Evolutionary conservation across 2,888 invertebrate genomes (phyloP).

Genomic region (Opisthograptis luteolata): DNA sequence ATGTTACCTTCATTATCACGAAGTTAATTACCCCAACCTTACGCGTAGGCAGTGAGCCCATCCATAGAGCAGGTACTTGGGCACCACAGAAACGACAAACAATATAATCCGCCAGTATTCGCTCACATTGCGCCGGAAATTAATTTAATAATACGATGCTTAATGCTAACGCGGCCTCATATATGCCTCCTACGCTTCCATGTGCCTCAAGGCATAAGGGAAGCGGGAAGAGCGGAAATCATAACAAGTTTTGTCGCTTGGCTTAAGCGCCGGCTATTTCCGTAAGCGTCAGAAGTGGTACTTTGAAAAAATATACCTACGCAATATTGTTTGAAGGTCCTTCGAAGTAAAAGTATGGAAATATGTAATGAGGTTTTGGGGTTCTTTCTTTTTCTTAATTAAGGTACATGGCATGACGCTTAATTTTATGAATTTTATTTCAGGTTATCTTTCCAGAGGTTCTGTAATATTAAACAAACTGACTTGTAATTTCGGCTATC

Average conservation of each 20-base stretch:
- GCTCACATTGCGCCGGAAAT: conserved; percentile 44
- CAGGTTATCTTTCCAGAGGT: too few relatives aligned
- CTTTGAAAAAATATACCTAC: neutral
- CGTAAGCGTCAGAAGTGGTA: conserved; percentile 2
- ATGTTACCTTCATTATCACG: neutral
- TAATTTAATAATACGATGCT: conserved; percentile 63
- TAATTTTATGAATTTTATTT: too few relatives aligned
- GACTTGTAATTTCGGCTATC: too few relatives aligned
- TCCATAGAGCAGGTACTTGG: conserved; percentile 1
- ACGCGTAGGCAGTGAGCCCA: neutral
- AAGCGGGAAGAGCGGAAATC: conserved; percentile 15
- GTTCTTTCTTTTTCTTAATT: too few relatives aligned
- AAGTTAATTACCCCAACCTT: neutral
- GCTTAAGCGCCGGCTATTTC: conserved; percentile 4
- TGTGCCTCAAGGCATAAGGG: conserved; percentile 13
- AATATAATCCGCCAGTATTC: conserved; percentile 28
- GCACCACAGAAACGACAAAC: conserved; percentile 30
- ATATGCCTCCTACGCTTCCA: conserved; percentile 5
- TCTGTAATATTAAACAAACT: too few relatives aligned
- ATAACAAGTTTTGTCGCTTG: conserved; percentile 22
- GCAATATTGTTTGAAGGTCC: neutral
- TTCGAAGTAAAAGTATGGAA: too few relatives aligned
- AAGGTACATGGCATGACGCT: too few relatives aligned
- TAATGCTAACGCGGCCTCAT: conserved; percentile 44
- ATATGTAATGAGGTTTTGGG: too few relatives aligned